phyloP scores from a whole-genome alignment of 1,140 invertebrate species.

The Homarus americanus region DNA sequence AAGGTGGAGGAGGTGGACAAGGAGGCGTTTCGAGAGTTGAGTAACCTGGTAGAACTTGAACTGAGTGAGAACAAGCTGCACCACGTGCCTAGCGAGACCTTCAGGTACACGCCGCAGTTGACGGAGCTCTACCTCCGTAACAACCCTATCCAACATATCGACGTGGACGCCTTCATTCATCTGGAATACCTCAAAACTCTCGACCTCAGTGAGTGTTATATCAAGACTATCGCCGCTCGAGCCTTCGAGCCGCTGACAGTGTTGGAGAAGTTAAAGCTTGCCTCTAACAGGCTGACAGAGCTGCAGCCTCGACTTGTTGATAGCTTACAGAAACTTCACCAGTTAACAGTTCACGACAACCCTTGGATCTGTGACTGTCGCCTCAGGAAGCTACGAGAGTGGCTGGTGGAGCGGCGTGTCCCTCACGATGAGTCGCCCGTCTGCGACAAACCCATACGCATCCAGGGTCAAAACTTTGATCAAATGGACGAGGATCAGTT shows the following conservation, averaged over 20 bases:
- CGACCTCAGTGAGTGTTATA: constrained; percentile 88
- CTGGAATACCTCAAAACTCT: constrained; percentile 87
- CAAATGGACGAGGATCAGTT: constrained; percentile 85
- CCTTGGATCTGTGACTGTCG: constrained; percentile 93
- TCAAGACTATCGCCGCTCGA: constrained; percentile 86
- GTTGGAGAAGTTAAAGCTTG: constrained; percentile 90
- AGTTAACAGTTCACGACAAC: constrained; percentile 90
- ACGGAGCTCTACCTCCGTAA: constrained; percentile 89
- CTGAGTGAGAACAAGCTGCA: constrained; percentile 89
- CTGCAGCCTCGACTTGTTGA: constrained; percentile 79
- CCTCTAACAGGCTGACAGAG: constrained; percentile 87
- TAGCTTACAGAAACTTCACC: constrained; percentile 81
- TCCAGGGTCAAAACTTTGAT: constrained; percentile 85
- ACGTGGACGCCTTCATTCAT: constrained; percentile 86
- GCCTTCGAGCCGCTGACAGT: constrained; percentile 89
- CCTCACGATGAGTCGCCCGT: constrained; percentile 85
- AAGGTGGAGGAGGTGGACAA: constrained; percentile 87
- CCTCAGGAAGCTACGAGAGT: constrained; percentile 86
- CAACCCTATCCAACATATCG: constrained; percentile 87
- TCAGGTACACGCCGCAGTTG: constrained; percentile 86
- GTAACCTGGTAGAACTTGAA: constrained; percentile 93
- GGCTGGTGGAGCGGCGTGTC: constrained; percentile 87
- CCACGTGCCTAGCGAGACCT: constrained; percentile 86
- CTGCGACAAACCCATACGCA: constrained; percentile 85
- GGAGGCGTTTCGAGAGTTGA: constrained; percentile 88